These are phyloP conservation scores for Drosophila santomea DNA, from an alignment of 1,140 invertebrate species.

Conservation along the genomic window DNA sequence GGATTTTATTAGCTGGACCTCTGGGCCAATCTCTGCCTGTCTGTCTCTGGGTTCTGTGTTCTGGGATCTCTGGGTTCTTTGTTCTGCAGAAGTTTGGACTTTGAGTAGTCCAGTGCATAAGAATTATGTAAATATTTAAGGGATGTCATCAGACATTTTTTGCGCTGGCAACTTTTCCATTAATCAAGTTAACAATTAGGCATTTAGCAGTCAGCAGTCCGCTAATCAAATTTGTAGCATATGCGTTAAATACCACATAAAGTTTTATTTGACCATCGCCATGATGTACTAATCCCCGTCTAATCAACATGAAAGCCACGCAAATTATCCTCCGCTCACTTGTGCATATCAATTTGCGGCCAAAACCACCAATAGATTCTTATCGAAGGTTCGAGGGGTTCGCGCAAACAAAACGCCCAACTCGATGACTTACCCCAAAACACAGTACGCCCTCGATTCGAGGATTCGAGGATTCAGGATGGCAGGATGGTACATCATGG, in stretches of 20 bases:
- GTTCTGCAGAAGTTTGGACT: constrained; percentile 50
- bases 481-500: background rate
- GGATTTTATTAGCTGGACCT: constrained; percentile 77
- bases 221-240: constrained; percentile 64
- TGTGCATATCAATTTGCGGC: constrained; percentile 59
- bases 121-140: constrained; percentile 53
- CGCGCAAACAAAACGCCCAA: constrained; percentile 63
- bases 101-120: constrained; percentile 22
- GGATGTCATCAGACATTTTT: constrained; percentile 1
- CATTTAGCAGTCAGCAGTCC: constrained; percentile 9
- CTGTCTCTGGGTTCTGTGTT: background rate
- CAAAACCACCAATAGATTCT: constrained; percentile 48
- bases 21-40: constrained; percentile 35
- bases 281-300: constrained; percentile 66
- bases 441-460: constrained; percentile 23
- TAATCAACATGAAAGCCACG: constrained; percentile 67
- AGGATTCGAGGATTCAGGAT: constrained; percentile 21
- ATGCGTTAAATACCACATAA: constrained; percentile 49
- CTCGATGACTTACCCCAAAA: constrained; percentile 52
- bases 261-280: constrained; percentile 61
- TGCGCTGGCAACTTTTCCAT: background rate
- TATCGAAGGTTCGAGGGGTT: constrained; percentile 38
- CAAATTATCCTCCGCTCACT: constrained; percentile 35
- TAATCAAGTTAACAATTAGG: constrained; percentile 36
- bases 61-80: constrained; percentile 12